phyloP scores from a whole-genome alignment of 2,113 vertebrate genomes.

The Lanius collurio region DNA sequence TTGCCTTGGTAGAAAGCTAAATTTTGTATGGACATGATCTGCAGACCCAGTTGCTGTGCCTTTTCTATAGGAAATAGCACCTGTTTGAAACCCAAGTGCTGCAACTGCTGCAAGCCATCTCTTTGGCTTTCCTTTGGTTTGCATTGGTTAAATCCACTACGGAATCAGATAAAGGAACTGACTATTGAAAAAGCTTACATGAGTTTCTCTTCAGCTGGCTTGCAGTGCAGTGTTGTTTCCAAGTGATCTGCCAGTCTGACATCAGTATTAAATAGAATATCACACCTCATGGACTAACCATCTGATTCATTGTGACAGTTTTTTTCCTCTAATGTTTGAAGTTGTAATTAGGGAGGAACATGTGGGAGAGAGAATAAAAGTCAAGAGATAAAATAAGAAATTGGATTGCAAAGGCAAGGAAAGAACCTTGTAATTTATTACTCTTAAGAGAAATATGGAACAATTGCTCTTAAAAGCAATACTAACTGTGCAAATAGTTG shows the following conservation, averaged over 20 bases:
- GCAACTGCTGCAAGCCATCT: not conserved
- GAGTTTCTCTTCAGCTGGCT: not conserved
- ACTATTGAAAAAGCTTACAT: not conserved
- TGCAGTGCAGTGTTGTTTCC: not conserved
- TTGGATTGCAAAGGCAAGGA: not conserved
- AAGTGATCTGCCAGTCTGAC: conserved; percentile 2
- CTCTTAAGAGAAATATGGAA: not conserved
- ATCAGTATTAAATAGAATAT: not conserved
- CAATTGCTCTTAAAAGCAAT: not conserved
- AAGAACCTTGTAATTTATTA: conserved; percentile 10
- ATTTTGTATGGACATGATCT: not conserved
- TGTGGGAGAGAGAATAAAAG: conserved; percentile 38
- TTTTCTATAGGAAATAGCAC: not conserved
- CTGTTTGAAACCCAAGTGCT: not conserved
- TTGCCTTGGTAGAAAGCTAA: not conserved
- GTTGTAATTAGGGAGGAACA: conserved; percentile 29
- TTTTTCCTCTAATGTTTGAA: not conserved
- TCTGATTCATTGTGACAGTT: conserved; percentile 24
- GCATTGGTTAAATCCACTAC: not conserved
- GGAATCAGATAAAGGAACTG: not conserved
- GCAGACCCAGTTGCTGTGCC: not conserved
- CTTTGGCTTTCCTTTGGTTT: not conserved
- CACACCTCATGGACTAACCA: not conserved
- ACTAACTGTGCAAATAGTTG: not conserved
- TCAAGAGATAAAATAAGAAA: conserved; percentile 35